Evolutionary conservation across 2,888 invertebrate species (phyloP), one percentile per base, ranked within the genome.

Genomic region (Drosophila incognita): DNA sequence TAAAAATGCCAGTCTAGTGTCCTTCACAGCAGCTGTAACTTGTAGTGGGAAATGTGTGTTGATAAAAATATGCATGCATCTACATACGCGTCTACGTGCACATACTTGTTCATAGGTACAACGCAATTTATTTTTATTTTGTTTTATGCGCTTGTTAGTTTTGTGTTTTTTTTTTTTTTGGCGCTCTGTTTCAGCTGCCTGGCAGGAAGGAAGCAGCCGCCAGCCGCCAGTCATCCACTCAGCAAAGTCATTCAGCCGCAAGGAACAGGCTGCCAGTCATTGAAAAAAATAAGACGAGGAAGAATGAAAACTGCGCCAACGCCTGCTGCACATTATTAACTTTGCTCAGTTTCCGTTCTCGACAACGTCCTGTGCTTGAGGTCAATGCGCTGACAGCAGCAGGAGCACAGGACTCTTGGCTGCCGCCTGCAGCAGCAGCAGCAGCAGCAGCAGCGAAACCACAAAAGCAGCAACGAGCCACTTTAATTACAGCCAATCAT

Each of bases 271-370:
- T 71, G 76, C 75, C 77, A 77, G 77, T 70, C 77, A 80, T 79
- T 75, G 76, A 56, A 57, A 67, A 69, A 68, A 51, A 27, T 48
- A 48, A 54, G 38, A 40, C 5, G 24, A 53, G 46, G 6, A 67
- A 33, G 36, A 49, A 68, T 56, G 56, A 69, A 72, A 76, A 76
- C 59, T 62, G 64, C 71, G 61, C 63, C 64, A 76, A 66, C 73
- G 82, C 74, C 82, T 81, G 81, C 81, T 82, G 84, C 81, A 81
- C 81, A 83, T 82, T 82, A 83, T 82, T 82, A 82, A 82, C 82
- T 83, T 83, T 69, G 42, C 74, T 74, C 74, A 69, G 79, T 74
- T 74, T 70, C 63, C 57, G 56, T 36, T 69, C 64, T 63, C 57
- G 36, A 38, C 56, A 38, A 36, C 58, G 51, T 67, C 61, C 60